A percentile compares a stretch with the other conserved stretches of the same genome.
Conservation (phyloP, 1,140 invertebrate species). For the Atopsyche davidsoni region DNA sequence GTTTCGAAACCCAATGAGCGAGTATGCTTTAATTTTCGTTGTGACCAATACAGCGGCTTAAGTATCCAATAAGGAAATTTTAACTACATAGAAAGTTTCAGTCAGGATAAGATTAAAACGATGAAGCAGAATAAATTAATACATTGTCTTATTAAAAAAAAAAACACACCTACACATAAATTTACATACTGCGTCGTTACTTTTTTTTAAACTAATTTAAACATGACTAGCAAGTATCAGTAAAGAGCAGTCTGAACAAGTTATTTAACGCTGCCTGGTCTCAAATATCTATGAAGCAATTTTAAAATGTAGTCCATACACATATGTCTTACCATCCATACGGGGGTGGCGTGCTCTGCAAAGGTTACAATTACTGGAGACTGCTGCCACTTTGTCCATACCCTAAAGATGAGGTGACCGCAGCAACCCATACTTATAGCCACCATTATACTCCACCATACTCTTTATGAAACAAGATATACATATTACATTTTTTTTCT, state of each 20-base stretch:
- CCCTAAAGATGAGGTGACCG: slow-evolving; percentile 38
- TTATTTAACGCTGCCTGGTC: too few relatives aligned
- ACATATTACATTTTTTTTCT: too few relatives aligned
- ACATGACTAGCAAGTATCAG: not conserved
- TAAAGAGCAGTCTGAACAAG: not conserved
- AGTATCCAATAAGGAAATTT: too few relatives aligned
- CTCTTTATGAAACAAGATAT: too few relatives aligned
- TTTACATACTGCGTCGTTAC: not conserved
- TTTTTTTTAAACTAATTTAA: not conserved
- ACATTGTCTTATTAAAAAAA: too few relatives aligned
- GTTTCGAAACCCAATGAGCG: not conserved
- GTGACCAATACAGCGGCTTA: too few relatives aligned
- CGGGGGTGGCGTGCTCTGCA: slow-evolving; percentile 42
- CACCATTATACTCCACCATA: slow-evolving; percentile 15
- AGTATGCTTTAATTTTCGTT: too few relatives aligned
- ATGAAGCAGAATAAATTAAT: too few relatives aligned
- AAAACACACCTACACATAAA: not conserved
- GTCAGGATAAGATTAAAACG: too few relatives aligned
- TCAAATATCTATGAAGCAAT: not conserved
- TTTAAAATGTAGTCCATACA: not conserved
- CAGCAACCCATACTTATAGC: slow-evolving; percentile 20
- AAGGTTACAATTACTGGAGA: slow-evolving; percentile 50
- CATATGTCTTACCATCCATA: slow-evolving; percentile 44
- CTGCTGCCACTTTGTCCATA: slow-evolving; percentile 48
- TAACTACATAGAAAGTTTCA: too few relatives aligned